phyloP scores from a whole-genome alignment of 2,113 vertebrate genomes.

The Xiphorhynchus elegans region DNA sequence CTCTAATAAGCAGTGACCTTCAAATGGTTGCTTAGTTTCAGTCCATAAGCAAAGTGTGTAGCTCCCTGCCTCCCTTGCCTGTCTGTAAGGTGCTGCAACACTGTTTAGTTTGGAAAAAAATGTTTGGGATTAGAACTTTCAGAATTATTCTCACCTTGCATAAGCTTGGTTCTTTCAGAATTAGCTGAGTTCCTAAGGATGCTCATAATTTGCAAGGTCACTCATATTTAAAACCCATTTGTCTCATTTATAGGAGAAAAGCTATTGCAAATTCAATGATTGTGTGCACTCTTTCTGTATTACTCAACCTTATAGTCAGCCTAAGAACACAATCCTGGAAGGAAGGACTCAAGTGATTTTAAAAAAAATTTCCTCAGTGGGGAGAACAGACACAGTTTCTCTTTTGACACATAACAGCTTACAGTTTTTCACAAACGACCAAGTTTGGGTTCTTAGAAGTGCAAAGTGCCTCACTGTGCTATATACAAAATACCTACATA shows the following conservation, averaged over 20 bases:
- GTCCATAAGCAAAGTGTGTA: not conserved
- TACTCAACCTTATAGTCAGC: not conserved
- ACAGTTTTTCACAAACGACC: not conserved
- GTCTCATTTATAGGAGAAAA: not conserved
- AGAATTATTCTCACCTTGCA: not conserved
- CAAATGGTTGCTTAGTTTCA: not conserved
- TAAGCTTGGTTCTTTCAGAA: not conserved
- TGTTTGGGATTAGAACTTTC: not conserved
- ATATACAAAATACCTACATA: not conserved
- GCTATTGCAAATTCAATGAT: not conserved
- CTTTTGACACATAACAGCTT: not conserved
- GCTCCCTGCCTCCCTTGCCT: not conserved
- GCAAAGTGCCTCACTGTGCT: not conserved
- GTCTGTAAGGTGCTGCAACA: not conserved
- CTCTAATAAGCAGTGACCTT: conserved; percentile 32
- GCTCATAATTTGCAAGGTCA: not conserved
- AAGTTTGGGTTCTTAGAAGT: not conserved
- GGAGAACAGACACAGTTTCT: not conserved
- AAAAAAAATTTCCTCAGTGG: not conserved
- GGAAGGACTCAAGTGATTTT: not conserved
- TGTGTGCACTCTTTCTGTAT: not conserved
- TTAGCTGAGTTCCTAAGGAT: not conserved
- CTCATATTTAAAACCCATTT: not conserved
- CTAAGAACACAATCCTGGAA: not conserved
- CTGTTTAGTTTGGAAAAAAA: not conserved